Conservation (phyloP, 2,797 vertebrate species). For the Gymnoscopelus microlampas region DNA sequence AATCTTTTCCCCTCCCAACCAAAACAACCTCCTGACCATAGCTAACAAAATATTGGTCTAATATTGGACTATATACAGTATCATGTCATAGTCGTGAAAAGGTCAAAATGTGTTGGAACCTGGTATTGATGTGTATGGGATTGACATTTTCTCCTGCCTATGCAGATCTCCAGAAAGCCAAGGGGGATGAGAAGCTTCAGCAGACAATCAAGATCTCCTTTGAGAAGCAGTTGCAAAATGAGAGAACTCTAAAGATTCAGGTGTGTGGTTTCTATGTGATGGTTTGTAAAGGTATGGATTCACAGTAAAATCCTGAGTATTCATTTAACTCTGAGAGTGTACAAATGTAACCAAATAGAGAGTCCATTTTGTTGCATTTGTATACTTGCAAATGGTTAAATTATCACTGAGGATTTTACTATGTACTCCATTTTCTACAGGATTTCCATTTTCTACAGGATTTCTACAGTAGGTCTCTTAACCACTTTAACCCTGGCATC, state of each 20-base stretch:
- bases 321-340: no score
- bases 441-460: no score
- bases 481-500: no score
- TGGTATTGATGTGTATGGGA: slow-evolving; percentile 7
- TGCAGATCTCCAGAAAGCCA: slow-evolving; percentile 85
- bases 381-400: no score
- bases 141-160: slow-evolving; percentile 21
- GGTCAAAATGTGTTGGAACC: background rate
- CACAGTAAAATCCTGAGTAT: background rate
- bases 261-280: slow-evolving; percentile 67
- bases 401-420: no score
- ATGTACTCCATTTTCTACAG: no score
- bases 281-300: slow-evolving; percentile 41
- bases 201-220: slow-evolving; percentile 82
- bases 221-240: slow-evolving; percentile 90
- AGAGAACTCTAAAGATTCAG: slow-evolving; percentile 96
- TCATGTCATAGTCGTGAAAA: slow-evolving; percentile 16
- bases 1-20: no score
- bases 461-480: no score
- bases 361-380: no score
- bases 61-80: slow-evolving; percentile 9
- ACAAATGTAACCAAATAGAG: no score
- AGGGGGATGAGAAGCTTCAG: slow-evolving; percentile 84
- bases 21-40: no score
- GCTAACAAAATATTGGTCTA: background rate